A percentile compares a stretch with the other conserved stretches of the same genome.
phyloP scores from a whole-genome alignment of 2,888 invertebrate genomes.

The Thymelicus acteon region DNA sequence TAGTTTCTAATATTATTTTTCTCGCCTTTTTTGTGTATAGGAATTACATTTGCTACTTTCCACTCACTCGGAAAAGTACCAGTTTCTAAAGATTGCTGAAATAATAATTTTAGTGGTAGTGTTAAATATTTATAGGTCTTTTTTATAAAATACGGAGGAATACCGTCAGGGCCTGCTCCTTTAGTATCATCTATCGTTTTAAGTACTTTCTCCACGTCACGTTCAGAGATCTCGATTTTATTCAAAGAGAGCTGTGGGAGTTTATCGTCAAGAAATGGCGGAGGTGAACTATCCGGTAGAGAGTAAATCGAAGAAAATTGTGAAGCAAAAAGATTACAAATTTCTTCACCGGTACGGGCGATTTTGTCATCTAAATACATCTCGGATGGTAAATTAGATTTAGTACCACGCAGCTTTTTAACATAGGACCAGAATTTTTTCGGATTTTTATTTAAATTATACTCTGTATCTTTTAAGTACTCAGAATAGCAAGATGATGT shows the following conservation, averaged over 20 bases:
- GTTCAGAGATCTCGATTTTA: constrained; percentile 1
- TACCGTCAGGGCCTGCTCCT: constrained; percentile 35
- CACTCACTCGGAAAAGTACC: constrained; percentile 26
- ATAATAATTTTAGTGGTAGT: constrained; percentile 25
- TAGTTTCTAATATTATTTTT: background rate
- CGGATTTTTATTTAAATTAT: background rate
- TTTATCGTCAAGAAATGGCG: background rate
- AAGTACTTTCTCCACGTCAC: background rate
- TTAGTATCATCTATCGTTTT: constrained; percentile 20
- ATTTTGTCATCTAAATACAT: constrained; percentile 9
- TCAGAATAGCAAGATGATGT: background rate
- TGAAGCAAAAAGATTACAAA: constrained; percentile 29
- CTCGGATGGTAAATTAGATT: constrained; percentile 14
- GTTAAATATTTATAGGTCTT: constrained; percentile 17
- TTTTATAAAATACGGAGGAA: constrained; percentile 33
- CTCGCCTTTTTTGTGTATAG: constrained; percentile 22
- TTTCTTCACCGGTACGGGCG: constrained; percentile 1
- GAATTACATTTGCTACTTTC: constrained; percentile 33
- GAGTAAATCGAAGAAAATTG: constrained; percentile 21
- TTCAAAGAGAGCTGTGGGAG: background rate
- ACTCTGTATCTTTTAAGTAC: background rate
- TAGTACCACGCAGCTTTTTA: constrained; percentile 3
- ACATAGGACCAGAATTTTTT: constrained; percentile 16
- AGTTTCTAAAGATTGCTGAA: constrained; percentile 22
- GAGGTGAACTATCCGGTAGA: background rate